Conservation (phyloP, 2,888 invertebrate genomes). For the Unio pictorum region DNA sequence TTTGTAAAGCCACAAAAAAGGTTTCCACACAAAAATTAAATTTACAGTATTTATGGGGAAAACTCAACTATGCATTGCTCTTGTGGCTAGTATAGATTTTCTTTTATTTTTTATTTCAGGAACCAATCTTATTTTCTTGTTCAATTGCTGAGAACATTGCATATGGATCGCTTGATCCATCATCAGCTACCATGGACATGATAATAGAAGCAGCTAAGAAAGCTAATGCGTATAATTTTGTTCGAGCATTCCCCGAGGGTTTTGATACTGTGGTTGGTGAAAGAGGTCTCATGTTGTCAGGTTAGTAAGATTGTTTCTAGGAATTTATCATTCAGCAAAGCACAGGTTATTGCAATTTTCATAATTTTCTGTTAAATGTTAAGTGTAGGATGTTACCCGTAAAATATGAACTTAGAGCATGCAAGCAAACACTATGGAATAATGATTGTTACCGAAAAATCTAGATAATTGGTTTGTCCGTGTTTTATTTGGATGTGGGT, state of each 20-base stretch:
- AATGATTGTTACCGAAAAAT: too few relatives aligned
- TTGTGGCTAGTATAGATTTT: too few relatives aligned
- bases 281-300: conserved; percentile 89
- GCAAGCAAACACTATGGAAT: too few relatives aligned
- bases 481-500: too few relatives aligned
- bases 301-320: conserved; percentile 67
- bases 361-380: background rate
- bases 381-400: background rate
- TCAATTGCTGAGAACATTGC: conserved; percentile 83
- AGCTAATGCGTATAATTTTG: conserved; percentile 89
- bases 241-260: conserved; percentile 78
- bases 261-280: conserved; percentile 91
- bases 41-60: too few relatives aligned
- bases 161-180: conserved; percentile 81
- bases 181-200: conserved; percentile 74
- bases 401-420: too few relatives aligned
- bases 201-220: conserved; percentile 81
- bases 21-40: too few relatives aligned
- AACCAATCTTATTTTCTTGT: conserved; percentile 92
- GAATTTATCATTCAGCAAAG: background rate
- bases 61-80: background rate
- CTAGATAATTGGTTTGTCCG: too few relatives aligned
- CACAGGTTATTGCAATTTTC: background rate
- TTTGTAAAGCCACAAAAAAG: too few relatives aligned
- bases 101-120: conserved; percentile 75